Evolutionary conservation across 1,140 invertebrate species (phyloP).

Genomic region (Drosophila kurseongensis): DNA sequence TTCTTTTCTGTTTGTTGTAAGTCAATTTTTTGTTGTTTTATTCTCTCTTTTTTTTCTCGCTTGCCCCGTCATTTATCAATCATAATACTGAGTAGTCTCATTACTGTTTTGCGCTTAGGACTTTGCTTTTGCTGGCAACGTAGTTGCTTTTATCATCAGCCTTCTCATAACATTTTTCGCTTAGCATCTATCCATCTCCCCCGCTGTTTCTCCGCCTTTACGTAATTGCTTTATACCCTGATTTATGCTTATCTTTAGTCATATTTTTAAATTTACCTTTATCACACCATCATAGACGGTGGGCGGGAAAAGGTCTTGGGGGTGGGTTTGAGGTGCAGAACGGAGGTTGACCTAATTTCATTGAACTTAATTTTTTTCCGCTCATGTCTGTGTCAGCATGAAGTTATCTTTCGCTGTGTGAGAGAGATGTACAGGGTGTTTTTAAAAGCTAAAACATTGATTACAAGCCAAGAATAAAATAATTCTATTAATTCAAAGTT

Average conservation of each 20-base stretch:
- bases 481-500: no score
- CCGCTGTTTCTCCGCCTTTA: conserved; percentile 21
- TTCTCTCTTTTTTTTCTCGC: conserved; percentile 17
- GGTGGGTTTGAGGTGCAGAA: conserved; percentile 4
- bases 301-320: neutral
- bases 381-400: conserved; percentile 18
- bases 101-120: conserved; percentile 64
- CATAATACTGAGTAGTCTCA: conserved; percentile 77
- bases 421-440: conserved; percentile 25
- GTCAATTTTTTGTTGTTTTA: conserved; percentile 8
- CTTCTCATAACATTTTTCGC: conserved; percentile 18
- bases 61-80: conserved; percentile 65
- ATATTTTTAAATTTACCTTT: conserved; percentile 81
- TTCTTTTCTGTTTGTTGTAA: conserved; percentile 3
- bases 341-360: conserved; percentile 69
- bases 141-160: neutral
- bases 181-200: conserved; percentile 25
- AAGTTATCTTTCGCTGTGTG: conserved; percentile 3
- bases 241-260: conserved; percentile 79
- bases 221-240: conserved; percentile 76
- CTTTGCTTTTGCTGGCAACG: conserved; percentile 17
- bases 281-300: conserved; percentile 40
- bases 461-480: no score
- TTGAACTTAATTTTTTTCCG: conserved; percentile 68
- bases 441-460: no score